Evolutionary conservation across 2,113 vertebrate species (phyloP).

Genomic region (Sakesphorus luctuosus): DNA sequence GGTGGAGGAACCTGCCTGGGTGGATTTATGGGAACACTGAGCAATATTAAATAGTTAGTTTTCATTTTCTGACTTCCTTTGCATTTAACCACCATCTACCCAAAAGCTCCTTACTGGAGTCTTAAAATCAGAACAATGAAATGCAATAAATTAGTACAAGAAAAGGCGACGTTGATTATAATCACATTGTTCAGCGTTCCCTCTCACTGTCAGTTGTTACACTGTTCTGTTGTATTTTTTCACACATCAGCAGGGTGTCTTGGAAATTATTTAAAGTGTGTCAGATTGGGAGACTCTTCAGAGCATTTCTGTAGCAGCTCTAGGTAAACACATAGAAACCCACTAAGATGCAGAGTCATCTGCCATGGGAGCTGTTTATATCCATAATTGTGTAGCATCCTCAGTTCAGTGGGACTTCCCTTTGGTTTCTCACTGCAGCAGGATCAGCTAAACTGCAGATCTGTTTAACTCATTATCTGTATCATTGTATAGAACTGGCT

Average conservation of each 20-base stretch:
- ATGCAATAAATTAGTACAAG: not conserved
- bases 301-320: not conserved
- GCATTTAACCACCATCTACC: not conserved
- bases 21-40: not conserved
- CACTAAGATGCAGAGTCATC: not conserved
- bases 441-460: not conserved
- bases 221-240: not conserved
- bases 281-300: not conserved
- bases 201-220: not conserved
- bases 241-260: not conserved
- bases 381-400: not conserved
- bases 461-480: conserved; percentile 49
- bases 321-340: not conserved
- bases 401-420: not conserved
- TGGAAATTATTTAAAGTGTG: not conserved
- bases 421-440: not conserved
- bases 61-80: not conserved
- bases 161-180: not conserved
- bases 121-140: not conserved
- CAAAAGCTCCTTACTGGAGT: not conserved
- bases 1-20: not conserved
- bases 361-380: not conserved
- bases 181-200: not conserved
- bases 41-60: not conserved
- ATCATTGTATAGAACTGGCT: not conserved